Base-by-base conservation (phyloP, 2,888 invertebrate genomes). In the Drosophila paramelanica region DNA sequence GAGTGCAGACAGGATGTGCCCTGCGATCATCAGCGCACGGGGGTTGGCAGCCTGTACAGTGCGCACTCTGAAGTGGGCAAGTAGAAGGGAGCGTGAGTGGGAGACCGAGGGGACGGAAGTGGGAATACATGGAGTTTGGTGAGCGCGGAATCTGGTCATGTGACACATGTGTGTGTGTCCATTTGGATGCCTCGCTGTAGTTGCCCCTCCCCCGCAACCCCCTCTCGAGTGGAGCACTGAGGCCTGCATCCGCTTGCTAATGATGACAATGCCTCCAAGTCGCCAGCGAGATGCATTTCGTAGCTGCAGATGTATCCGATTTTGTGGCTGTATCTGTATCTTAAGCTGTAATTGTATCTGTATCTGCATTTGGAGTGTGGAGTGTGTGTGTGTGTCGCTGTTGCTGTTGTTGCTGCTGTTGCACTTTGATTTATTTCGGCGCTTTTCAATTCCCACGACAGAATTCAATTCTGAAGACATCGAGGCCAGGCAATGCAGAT, bases 171-270 rank as follows among this genome's bases (percentile, higher is more conserved):
- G 62, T 77, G 62, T 70, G 53, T 74, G 79, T 79, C 79, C 77
- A 79, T 77, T 74, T 73, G 74, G 66, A 51, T 78, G 74, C 55
- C 27, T 25, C 14, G 31, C 20, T 49, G 38, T 23, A 49, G 46
- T 33, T 43, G 20, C 7, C 10, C 27, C 6, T 14, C 13, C 17
- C 20, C 11, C 23, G 8, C 25, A 5, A 33, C 31, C 20, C 7
- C 51, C 13, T 60, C 70, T 77, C 66, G 67, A 77, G 70, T 85
- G 80, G 77, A 72, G 88, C 84, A 77, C 39, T 58, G 87, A 80
- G 71, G 81, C 78, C 84, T 87, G 89, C 89, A 83, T 88, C 83
- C 89, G 89, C 87, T 84, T 59, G 81, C 75, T 88, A 88, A 83
- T 88, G 89, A 83, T 67, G 89, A 67, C 57, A 47, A 46, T 38